A percentile compares a stretch with the other conserved stretches of the same genome.
phyloP scores from a whole-genome alignment of 1,140 invertebrate genomes.

The Pseudomyrmex dendroicus region DNA sequence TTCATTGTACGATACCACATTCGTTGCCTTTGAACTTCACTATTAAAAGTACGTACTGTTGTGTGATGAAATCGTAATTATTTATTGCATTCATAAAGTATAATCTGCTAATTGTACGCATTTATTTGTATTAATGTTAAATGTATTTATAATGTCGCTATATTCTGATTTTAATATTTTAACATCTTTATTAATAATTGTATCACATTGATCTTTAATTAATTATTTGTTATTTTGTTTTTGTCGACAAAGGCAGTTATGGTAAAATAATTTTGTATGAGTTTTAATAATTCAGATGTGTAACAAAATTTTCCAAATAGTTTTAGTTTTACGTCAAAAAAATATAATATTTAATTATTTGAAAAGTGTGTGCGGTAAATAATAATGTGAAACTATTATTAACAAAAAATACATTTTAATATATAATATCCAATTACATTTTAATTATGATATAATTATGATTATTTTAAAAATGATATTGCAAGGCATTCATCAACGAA shows the following conservation, averaged over 20 bases:
- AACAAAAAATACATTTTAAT: slow-evolving; percentile 48
- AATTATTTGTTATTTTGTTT: slow-evolving; percentile 15
- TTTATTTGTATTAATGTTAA: slow-evolving; percentile 20
- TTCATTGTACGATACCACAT: slow-evolving; percentile 23
- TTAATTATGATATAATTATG: slow-evolving; percentile 43
- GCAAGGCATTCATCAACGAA: slow-evolving; percentile 16
- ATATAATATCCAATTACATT: slow-evolving; percentile 40
- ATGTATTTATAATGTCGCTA: slow-evolving; percentile 27
- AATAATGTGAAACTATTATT: slow-evolving; percentile 33
- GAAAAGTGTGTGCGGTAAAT: background rate
- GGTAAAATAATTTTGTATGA: slow-evolving; percentile 27
- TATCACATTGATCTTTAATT: slow-evolving; percentile 23
- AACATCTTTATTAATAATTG: slow-evolving; percentile 43
- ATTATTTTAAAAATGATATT: background rate
- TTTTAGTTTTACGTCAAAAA: background rate
- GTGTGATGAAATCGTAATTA: slow-evolving; percentile 29
- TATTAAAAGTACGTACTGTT: slow-evolving; percentile 6
- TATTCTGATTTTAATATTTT: background rate
- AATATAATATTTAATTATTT: slow-evolving; percentile 10
- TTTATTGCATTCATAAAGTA: slow-evolving; percentile 13
- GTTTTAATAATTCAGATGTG: background rate
- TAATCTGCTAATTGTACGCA: slow-evolving; percentile 13
- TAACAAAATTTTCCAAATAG: background rate
- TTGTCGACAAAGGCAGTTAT: background rate
- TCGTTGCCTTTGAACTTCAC: slow-evolving; percentile 38